Evolutionary conservation across 2,113 vertebrate species (phyloP).

Genomic region (Ranitomeya imitator): DNA sequence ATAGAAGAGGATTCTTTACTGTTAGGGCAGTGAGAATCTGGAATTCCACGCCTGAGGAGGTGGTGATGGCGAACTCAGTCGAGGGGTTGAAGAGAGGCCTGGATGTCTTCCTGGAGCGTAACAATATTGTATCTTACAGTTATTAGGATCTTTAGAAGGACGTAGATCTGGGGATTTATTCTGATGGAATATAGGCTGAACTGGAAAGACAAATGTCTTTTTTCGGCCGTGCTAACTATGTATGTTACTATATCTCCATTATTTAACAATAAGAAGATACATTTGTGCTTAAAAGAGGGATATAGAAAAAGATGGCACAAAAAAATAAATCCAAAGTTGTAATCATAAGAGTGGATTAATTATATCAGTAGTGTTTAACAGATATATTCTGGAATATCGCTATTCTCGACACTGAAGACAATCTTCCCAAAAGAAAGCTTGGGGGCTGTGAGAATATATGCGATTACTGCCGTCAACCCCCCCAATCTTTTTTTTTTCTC

Average conservation of each 20-base stretch:
- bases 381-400: background rate
- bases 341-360: conserved; percentile 22
- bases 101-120: too few relatives aligned
- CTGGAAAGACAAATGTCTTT: too few relatives aligned
- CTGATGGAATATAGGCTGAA: too few relatives aligned
- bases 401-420: background rate
- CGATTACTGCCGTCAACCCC: background rate
- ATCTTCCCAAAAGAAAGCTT: background rate
- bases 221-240: too few relatives aligned
- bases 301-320: background rate
- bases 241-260: background rate
- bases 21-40: too few relatives aligned
- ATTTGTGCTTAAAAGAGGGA: background rate
- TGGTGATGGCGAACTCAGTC: too few relatives aligned
- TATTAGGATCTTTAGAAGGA: too few relatives aligned
- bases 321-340: conserved; percentile 8
- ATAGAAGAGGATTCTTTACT: too few relatives aligned
- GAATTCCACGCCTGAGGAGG: too few relatives aligned
- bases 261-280: background rate
- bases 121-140: too few relatives aligned
- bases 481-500: conserved; percentile 14
- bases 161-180: too few relatives aligned
- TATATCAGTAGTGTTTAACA: background rate
- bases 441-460: background rate
- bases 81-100: too few relatives aligned